phyloP scores from a whole-genome alignment of 2,888 invertebrate genomes.

The Zygothrica quintamaculata region DNA sequence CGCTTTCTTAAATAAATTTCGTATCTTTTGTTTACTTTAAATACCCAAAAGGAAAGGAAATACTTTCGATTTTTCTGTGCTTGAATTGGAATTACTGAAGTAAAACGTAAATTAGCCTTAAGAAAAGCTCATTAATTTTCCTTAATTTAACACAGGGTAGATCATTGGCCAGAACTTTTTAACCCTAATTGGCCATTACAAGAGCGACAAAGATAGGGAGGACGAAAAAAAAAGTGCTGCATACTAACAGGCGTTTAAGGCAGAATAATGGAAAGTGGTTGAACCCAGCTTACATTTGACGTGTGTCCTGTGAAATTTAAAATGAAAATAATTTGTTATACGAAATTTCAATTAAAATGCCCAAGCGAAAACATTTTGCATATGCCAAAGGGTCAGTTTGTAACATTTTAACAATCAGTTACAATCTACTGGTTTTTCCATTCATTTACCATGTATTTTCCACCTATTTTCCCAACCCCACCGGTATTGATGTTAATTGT shows the following conservation, averaged over 20 bases:
- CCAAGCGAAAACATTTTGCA: conserved; percentile 13
- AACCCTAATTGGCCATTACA: conserved; percentile 2
- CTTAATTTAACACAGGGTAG: no score
- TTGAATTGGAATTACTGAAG: no score
- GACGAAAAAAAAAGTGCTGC: conserved; percentile 40
- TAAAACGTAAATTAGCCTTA: no score
- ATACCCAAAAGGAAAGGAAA: no score
- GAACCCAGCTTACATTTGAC: conserved; percentile 32
- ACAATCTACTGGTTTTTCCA: background rate
- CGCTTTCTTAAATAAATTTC: no score
- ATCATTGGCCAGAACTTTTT: no score
- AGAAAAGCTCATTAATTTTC: no score
- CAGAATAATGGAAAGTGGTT: background rate
- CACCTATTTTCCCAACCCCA: background rate
- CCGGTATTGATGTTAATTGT: conserved; percentile 40
- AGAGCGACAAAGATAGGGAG: no score
- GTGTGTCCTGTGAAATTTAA: conserved; percentile 35
- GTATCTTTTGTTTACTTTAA: no score
- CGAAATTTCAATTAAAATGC: conserved; percentile 55
- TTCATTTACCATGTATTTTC: background rate
- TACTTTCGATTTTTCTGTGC: no score
- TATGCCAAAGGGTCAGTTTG: conserved; percentile 16
- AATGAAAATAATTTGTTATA: conserved; percentile 52
- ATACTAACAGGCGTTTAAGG: conserved; percentile 20
- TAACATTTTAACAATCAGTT: no score